A percentile compares a stretch with the other conserved stretches of the same genome.
Evolutionary conservation across 2,888 invertebrate species (phyloP).

Genomic region (Athripsodes cinereus): DNA sequence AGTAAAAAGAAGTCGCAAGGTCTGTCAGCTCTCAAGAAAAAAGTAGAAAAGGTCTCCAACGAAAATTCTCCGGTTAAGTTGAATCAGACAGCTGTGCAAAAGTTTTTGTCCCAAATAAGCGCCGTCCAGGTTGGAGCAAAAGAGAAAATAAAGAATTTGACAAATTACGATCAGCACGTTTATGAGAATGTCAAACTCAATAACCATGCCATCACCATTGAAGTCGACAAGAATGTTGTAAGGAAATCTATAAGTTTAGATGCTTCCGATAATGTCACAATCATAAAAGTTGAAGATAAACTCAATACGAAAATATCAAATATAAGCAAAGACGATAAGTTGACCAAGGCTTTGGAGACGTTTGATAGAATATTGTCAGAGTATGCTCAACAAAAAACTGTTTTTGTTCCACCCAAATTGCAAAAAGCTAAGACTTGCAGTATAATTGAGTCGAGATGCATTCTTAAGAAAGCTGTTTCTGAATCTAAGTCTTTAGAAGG

Average conservation of each 20-base stretch:
- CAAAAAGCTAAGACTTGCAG: conserved; percentile 67
- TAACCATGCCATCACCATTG: background rate
- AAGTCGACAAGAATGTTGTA: conserved; percentile 8
- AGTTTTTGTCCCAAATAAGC: conserved; percentile 36
- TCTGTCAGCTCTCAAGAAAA: conserved; percentile 34
- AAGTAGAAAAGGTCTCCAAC: conserved; percentile 34
- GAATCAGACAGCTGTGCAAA: conserved; percentile 42
- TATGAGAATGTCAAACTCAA: conserved; percentile 42
- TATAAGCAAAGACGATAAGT: conserved; percentile 28
- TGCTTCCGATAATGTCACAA: conserved; percentile 45
- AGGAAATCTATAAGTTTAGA: conserved; percentile 12
- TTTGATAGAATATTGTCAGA: conserved; percentile 48
- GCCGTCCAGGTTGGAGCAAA: conserved; percentile 35
- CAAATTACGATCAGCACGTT: conserved; percentile 35
- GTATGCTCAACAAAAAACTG: conserved; percentile 37
- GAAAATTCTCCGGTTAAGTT: conserved; percentile 36
- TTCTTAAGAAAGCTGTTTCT: conserved; percentile 54
- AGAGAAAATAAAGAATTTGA: conserved; percentile 29
- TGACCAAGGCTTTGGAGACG: conserved; percentile 45
- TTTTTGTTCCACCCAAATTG: conserved; percentile 50
- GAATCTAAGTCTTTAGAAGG: conserved; percentile 37
- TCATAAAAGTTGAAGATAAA: conserved; percentile 34
- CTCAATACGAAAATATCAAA: background rate
- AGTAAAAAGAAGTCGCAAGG: conserved; percentile 8
- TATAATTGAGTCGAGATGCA: conserved; percentile 63